phyloP scores from a whole-genome alignment of 1,140 invertebrate species.

The Atta texana region DNA sequence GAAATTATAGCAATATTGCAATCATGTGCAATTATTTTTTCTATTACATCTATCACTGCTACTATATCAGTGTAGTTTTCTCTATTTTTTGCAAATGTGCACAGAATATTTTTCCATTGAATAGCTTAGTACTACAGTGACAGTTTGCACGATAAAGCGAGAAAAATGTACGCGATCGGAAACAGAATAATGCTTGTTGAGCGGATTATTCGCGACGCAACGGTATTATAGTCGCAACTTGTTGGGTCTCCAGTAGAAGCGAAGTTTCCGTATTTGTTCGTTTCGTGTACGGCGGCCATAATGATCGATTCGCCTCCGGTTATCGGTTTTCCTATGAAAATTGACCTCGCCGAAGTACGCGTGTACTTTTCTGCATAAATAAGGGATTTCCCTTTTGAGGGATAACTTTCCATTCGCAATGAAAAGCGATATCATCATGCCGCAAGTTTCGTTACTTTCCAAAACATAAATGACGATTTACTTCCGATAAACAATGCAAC shows the following conservation, averaged over 20 bases:
- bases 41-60: background rate
- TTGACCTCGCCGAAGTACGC: constrained; percentile 39
- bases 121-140: background rate
- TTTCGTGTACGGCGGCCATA: constrained; percentile 24
- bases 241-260: constrained; percentile 27
- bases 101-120: background rate
- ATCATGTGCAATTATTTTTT: constrained; percentile 42
- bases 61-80: background rate
- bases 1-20: constrained; percentile 26
- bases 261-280: constrained; percentile 46
- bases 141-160: background rate
- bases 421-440: constrained; percentile 34
- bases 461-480: constrained; percentile 27
- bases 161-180: constrained; percentile 23
- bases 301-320: constrained; percentile 46
- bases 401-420: constrained; percentile 52
- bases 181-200: constrained; percentile 15
- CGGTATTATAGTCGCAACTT: constrained; percentile 33
- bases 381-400: constrained; percentile 53
- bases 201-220: constrained; percentile 41
- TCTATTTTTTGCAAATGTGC: background rate
- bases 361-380: constrained; percentile 41
- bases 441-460: constrained; percentile 14
- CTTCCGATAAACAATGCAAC: background rate
- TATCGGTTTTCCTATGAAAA: constrained; percentile 55